A percentile compares a stretch with the other conserved stretches of the same genome.
Evolutionary conservation across 2,113 vertebrate species (phyloP).

Genomic region (Mesembrinibis cayennensis): DNA sequence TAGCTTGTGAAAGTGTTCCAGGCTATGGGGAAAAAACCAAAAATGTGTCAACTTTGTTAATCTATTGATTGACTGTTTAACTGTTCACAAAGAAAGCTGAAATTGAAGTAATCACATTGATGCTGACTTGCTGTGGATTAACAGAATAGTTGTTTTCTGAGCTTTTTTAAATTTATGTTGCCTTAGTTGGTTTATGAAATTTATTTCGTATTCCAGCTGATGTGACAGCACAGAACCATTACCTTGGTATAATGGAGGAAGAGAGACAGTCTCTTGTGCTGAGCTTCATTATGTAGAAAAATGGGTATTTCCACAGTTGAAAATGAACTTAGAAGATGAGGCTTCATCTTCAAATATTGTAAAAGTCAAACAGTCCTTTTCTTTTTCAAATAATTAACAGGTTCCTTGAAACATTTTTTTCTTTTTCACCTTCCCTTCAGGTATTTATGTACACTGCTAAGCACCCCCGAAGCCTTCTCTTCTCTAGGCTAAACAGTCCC

Average conservation of each 20-base stretch:
- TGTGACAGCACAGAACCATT: not conserved
- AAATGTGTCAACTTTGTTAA: not conserved
- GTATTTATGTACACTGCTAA: not conserved
- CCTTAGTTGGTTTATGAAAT: not conserved
- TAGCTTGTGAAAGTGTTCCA: not conserved
- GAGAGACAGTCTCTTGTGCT: not conserved
- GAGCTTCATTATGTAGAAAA: not conserved
- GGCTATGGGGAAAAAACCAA: not conserved
- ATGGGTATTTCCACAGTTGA: not conserved
- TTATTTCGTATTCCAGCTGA: not conserved
- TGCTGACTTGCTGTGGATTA: not conserved
- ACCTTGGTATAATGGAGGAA: not conserved
- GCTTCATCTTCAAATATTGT: not conserved
- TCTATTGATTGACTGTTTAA: not conserved
- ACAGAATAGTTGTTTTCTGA: not conserved
- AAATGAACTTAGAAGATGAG: not conserved
- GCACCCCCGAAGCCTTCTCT: not conserved
- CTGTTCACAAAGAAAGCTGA: not conserved
- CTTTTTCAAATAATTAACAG: not conserved
- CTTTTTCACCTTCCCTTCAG: not conserved
- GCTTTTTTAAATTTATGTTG: not conserved
- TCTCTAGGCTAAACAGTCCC: not conserved
- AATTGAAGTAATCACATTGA: not conserved
- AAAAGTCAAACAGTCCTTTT: not conserved
- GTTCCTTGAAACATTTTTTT: not conserved